A percentile compares a stretch with the other conserved stretches of the same genome.
These are phyloP conservation scores for Melieria omissa DNA, from an alignment of 2,888 invertebrate genomes.

Conservation along the genomic window DNA sequence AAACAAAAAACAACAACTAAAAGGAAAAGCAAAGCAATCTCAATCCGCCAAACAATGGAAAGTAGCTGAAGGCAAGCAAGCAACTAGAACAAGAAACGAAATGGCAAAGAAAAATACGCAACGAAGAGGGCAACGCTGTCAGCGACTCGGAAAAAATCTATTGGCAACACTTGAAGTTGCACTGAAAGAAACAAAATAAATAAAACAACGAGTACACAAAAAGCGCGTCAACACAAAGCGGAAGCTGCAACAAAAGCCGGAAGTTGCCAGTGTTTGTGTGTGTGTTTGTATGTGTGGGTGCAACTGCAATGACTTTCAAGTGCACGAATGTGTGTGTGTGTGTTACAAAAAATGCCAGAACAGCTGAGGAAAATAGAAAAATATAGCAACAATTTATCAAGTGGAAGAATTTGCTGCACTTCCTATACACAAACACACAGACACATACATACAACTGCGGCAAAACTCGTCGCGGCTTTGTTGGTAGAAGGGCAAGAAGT, in stretches of 20 bases:
- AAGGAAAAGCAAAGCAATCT: background rate
- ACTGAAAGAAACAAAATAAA: slow-evolving; percentile 1
- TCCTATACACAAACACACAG: background rate
- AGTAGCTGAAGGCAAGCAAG: background rate
- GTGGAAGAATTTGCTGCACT: background rate
- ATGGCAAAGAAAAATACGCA: background rate
- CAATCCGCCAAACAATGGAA: background rate
- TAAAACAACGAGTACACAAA: background rate
- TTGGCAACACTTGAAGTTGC: slow-evolving; percentile 11
- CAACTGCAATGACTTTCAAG: background rate
- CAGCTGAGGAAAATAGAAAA: background rate
- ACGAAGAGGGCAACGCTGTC: background rate
- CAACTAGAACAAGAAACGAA: background rate
- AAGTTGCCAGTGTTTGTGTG: background rate
- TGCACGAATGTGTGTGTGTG: no score
- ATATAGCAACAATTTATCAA: slow-evolving; percentile 12
- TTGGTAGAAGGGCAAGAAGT: background rate
- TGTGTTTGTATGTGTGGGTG: background rate
- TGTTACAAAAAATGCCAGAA: background rate
- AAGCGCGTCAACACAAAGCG: background rate
- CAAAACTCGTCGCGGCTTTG: background rate
- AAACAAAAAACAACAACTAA: background rate
- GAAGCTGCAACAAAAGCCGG: slow-evolving; percentile 14
- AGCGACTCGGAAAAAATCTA: background rate
- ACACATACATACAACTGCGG: background rate